Conservation (phyloP, 2,113 vertebrate species). For the Daboia siamensis region DNA sequence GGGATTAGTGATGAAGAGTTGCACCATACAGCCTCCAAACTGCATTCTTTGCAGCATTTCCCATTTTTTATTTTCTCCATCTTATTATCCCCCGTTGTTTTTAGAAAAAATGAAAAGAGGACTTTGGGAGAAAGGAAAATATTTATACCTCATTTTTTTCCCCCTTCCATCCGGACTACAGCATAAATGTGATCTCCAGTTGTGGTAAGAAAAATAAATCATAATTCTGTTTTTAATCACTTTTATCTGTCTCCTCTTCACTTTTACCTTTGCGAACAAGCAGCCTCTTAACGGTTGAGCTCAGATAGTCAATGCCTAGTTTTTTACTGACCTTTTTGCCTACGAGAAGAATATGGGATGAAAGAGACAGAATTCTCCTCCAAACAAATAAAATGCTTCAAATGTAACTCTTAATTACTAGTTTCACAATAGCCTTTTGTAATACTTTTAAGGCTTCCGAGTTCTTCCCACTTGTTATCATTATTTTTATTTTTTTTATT, state of each 20-base stretch:
- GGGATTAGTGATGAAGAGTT: slow-evolving; percentile 28
- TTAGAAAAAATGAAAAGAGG: slow-evolving; percentile 41
- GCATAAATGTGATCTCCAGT: slow-evolving; percentile 40
- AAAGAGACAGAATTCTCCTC: not conserved
- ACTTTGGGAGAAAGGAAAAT: slow-evolving; percentile 29
- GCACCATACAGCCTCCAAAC: slow-evolving; percentile 39
- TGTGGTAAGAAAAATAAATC: slow-evolving; percentile 54
- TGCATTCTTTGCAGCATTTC: slow-evolving; percentile 48
- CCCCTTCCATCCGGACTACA: slow-evolving; percentile 4
- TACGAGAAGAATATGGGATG: not conserved
- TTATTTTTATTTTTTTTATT: too few relatives aligned
- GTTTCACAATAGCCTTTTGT: not conserved
- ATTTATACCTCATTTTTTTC: slow-evolving; percentile 55
- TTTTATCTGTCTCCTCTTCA: slow-evolving; percentile 24
- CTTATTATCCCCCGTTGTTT: slow-evolving; percentile 44
- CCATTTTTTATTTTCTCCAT: not conserved
- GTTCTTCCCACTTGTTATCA: not conserved
- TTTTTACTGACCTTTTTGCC: not conserved
- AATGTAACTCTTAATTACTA: not conserved
- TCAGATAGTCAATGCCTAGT: not conserved
- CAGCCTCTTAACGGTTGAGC: not conserved
- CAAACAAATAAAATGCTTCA: not conserved
- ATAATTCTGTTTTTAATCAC: slow-evolving; percentile 39
- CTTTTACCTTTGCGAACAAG: not conserved
- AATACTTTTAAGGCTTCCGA: not conserved